phyloP scores from a whole-genome alignment of 1,140 invertebrate species.

The Hormaphis cornu region DNA sequence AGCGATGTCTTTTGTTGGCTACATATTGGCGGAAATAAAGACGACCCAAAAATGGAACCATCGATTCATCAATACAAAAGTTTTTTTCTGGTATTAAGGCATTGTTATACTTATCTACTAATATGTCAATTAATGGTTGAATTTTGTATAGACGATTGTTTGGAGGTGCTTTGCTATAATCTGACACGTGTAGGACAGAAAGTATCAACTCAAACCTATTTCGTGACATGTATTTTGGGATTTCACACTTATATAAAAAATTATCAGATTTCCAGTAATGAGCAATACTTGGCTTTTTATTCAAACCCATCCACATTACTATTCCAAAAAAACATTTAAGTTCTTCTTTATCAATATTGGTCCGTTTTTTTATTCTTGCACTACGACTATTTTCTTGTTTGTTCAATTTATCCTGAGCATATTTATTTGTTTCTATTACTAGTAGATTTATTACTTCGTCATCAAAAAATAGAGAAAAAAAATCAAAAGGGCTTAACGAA shows the following conservation, averaged over 20 bases:
- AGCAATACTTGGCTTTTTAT: conserved; percentile 10
- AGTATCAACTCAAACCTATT: no score
- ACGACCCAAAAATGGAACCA: conserved; percentile 41
- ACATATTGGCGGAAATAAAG: conserved; percentile 43
- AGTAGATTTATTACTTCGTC: background rate
- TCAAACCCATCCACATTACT: conserved; percentile 29
- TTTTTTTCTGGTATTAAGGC: conserved; percentile 36
- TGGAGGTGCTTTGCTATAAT: conserved; percentile 34
- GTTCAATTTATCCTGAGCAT: no score
- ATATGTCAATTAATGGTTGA: conserved; percentile 12
- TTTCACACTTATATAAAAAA: background rate
- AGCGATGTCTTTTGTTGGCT: conserved; percentile 41
- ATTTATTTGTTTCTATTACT: background rate
- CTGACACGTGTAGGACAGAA: conserved; percentile 25
- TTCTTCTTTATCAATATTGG: conserved; percentile 24
- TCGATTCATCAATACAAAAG: conserved; percentile 43
- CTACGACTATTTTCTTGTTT: background rate
- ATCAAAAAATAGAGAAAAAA: background rate
- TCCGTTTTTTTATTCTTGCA: conserved; percentile 2
- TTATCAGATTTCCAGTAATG: conserved; percentile 24
- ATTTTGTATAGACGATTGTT: conserved; percentile 37
- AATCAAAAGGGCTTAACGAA: background rate
- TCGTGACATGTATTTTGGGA: background rate
- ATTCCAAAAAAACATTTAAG: conserved; percentile 31
- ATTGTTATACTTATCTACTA: conserved; percentile 33